These are phyloP conservation scores for Thymelicus sylvestris DNA, from an alignment of 2,888 invertebrate genomes.

Conservation along the genomic window DNA sequence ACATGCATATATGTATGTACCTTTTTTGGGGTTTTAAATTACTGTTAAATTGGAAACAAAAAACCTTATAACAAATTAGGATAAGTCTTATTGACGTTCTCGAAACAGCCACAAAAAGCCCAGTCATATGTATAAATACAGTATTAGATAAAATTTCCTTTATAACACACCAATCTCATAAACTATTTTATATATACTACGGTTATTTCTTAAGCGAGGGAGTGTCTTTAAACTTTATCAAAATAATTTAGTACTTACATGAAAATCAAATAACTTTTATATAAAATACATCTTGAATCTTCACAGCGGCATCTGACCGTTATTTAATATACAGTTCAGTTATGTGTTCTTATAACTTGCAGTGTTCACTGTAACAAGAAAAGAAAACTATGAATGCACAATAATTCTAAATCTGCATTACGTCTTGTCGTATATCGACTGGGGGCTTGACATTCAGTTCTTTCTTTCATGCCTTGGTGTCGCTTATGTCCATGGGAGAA, in stretches of 20 bases:
- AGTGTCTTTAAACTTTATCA: slow-evolving; percentile 78
- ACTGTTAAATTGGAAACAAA: too few relatives aligned
- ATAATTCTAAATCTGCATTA: not conserved
- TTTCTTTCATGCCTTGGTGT: too few relatives aligned
- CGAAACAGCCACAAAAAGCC: slow-evolving; percentile 61
- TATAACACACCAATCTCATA: slow-evolving; percentile 70
- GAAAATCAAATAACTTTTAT: slow-evolving; percentile 64
- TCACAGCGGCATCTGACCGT: slow-evolving; percentile 71
- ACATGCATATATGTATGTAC: too few relatives aligned
- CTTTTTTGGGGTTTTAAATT: too few relatives aligned
- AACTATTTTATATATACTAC: slow-evolving; percentile 64
- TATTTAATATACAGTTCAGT: slow-evolving; percentile 55
- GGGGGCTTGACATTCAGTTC: too few relatives aligned
- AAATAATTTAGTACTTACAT: slow-evolving; percentile 83
- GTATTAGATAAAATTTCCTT: slow-evolving; percentile 57
- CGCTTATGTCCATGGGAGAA: too few relatives aligned
- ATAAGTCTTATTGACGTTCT: not conserved
- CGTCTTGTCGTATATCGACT: too few relatives aligned
- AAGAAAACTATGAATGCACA: slow-evolving; percentile 7
- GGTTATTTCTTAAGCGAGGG: slow-evolving; percentile 72
- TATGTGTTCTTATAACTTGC: slow-evolving; percentile 15
- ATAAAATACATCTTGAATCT: slow-evolving; percentile 75
- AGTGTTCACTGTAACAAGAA: slow-evolving; percentile 64
- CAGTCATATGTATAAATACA: slow-evolving; percentile 52
- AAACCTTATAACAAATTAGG: too few relatives aligned